Conservation (phyloP, 1,140 invertebrate species). For the Trachelipus rathkii region DNA sequence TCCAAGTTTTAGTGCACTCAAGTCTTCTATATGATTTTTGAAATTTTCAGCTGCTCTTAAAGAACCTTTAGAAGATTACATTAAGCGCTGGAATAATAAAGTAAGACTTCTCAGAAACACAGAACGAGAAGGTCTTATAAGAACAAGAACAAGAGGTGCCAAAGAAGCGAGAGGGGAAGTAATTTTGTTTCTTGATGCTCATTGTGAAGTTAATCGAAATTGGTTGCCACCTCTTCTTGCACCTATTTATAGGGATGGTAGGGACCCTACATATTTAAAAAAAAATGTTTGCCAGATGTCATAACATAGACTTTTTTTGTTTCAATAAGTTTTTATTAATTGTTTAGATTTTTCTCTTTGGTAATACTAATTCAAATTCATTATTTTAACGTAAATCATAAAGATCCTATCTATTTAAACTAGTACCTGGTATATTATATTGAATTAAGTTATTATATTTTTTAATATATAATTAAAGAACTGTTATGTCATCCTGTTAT, state of each 20-base stretch:
- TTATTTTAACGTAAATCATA: too few relatives aligned
- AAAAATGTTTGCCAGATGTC: background rate
- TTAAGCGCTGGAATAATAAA: conserved; percentile 79
- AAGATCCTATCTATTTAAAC: too few relatives aligned
- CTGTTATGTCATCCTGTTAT: conserved; percentile 91
- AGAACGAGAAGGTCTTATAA: conserved; percentile 60
- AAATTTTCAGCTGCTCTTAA: conserved; percentile 78
- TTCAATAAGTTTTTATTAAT: background rate
- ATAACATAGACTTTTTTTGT: background rate
- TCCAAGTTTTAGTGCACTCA: background rate
- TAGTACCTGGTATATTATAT: too few relatives aligned
- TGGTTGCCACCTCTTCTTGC: conserved; percentile 94
- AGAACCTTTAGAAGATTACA: conserved; percentile 80
- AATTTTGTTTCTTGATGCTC: conserved; percentile 94
- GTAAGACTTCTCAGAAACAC: conserved; percentile 80
- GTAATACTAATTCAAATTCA: too few relatives aligned
- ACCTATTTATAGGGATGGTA: conserved; percentile 83
- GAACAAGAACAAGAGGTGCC: conserved; percentile 71
- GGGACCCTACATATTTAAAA: conserved; percentile 18
- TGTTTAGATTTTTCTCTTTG: too few relatives aligned
- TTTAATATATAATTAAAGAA: conserved; percentile 55
- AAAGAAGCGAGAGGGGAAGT: conserved; percentile 85
- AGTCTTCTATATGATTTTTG: conserved; percentile 92
- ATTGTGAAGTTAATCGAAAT: conserved; percentile 72
- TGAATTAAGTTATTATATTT: too few relatives aligned